Evolutionary conservation across 2,113 vertebrate species (phyloP).

Genomic region (Malurus elegans): DNA sequence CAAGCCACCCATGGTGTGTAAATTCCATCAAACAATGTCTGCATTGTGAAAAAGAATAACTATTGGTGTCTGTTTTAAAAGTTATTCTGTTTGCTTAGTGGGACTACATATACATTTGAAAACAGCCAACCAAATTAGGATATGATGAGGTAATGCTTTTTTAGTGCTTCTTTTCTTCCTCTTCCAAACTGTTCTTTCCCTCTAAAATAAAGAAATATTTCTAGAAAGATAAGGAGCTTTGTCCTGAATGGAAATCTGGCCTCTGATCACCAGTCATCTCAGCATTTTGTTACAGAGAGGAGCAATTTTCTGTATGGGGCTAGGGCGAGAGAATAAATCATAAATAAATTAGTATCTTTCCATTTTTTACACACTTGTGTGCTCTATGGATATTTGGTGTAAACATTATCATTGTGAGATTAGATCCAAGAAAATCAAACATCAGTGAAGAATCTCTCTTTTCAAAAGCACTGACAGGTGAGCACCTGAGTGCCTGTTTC

Average conservation of each 20-base stretch:
- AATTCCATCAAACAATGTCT: neutral
- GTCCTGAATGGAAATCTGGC: neutral
- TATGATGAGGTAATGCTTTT: neutral
- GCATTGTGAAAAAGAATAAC: neutral
- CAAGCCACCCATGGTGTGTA: neutral
- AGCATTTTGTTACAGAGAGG: neutral
- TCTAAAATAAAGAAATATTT: neutral
- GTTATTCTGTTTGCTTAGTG: neutral
- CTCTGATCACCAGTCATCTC: neutral
- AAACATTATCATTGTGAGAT: neutral
- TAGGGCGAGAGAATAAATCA: neutral
- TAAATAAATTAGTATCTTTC: neutral
- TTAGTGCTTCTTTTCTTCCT: neutral
- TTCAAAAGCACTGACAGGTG: neutral
- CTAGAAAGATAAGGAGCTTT: neutral
- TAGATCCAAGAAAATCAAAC: neutral
- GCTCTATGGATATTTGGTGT: neutral
- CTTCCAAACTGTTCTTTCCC: neutral
- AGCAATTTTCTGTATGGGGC: neutral
- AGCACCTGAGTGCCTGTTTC: neutral
- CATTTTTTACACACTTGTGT: neutral
- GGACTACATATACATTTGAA: neutral
- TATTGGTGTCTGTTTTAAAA: neutral
- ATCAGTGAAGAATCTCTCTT: neutral
- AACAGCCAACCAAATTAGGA: neutral